A percentile compares a stretch with the other conserved stretches of the same genome.
These are phyloP conservation scores for Dendrocopos noguchii DNA, from an alignment of 2,113 vertebrate species.

Conservation along the genomic window DNA sequence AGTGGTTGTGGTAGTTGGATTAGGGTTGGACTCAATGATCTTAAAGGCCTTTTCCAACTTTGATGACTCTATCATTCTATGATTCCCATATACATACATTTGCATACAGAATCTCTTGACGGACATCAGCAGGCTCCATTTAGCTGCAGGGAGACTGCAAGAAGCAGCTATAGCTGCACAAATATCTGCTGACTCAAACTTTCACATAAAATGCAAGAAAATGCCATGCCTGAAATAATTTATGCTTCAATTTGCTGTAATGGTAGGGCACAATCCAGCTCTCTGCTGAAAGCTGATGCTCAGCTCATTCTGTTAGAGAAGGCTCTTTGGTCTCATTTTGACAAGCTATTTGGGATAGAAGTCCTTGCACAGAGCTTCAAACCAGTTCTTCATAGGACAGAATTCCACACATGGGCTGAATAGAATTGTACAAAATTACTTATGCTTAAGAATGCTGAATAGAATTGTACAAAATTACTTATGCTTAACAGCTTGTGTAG, in stretches of 20 bases:
- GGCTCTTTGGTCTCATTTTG: background rate
- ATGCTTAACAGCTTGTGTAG: background rate
- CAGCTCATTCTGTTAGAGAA: background rate
- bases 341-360: background rate
- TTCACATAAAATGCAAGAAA: background rate
- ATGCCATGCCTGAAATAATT: background rate
- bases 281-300: background rate
- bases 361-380: background rate
- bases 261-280: background rate
- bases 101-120: background rate
- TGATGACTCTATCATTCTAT: no score
- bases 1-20: no score
- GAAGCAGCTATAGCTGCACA: background rate
- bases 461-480: background rate
- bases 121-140: background rate
- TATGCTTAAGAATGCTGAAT: background rate
- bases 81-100: background rate
- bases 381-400: background rate
- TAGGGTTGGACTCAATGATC: no score
- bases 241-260: background rate
- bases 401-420: background rate
- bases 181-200: constrained; percentile 18
- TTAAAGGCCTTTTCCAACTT: no score
- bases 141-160: background rate
- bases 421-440: background rate